Evolutionary conservation across 1,140 invertebrate genomes (phyloP), one percentile per base, ranked within the genome.

Genomic region (Heliconius himera): DNA sequence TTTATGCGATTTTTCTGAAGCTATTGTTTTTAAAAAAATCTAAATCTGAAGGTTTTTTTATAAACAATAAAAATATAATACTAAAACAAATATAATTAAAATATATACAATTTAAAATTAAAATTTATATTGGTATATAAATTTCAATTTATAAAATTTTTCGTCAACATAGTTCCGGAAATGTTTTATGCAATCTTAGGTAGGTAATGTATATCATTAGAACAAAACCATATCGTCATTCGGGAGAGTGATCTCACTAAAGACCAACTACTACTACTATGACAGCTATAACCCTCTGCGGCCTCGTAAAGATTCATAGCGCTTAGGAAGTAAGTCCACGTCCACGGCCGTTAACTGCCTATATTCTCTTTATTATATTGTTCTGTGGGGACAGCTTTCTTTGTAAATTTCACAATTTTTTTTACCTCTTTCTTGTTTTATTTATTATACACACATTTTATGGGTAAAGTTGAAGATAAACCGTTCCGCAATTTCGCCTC

Each of bases 281-380:
- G 60, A 66, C 22, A 22, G 51, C 72, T 5, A 49, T 36, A 33
- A 78, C 60, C 49, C 56, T 79, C 60, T 22, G 70, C 72, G 77
- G 79, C 70, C 77, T 81, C 77, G 73, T 83, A 83, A 81, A 83
- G 77, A 79, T 83, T 78, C 77, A 78, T 79, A 75, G 81, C 70
- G 46, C 60, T 76, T 29, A 60, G 38, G 74, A 71, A 60, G 26
- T 72, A 79, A 70, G 70, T 38, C 56, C 46, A 29, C 74, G 73
- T 77, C 22, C 74, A 79, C 60, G 74, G 56, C 29, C 51, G 60
- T 78, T 78, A 70, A 78, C 72, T 60, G 38, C 71, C 75, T 66
- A 77, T 73, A 60, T 73, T n/a, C 46, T 13, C 38, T 56, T 74
- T 81, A 73, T 79, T 74, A 18, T 76, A 46, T 76, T 75, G 26